Percentiles rank a stretch among this genome's conserved stretches.
These are phyloP conservation scores for Drosophila oshimai DNA, from an alignment of 1,140 invertebrate genomes.

Conservation along the genomic window DNA sequence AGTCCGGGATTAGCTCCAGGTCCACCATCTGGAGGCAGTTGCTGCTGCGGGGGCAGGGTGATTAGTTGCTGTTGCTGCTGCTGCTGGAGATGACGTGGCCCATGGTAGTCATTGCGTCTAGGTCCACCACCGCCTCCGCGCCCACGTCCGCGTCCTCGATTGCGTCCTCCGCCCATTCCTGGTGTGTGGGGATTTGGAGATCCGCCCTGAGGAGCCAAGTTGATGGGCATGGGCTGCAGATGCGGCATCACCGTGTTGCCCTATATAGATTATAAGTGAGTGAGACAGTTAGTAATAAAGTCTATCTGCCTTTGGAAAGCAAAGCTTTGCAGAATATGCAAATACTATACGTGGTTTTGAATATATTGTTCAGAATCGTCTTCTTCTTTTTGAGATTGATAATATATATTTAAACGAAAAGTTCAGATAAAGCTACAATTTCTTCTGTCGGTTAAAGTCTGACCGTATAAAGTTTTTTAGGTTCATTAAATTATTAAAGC, in stretches of 20 bases:
- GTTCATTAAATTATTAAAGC: no score
- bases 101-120: constrained; percentile 64
- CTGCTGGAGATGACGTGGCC: constrained; percentile 51
- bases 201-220: constrained; percentile 38
- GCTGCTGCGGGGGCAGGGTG: constrained; percentile 42
- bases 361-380: no score
- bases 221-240: constrained; percentile 46
- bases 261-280: constrained; percentile 13
- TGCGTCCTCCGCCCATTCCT: constrained; percentile 32
- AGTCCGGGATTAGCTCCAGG: constrained; percentile 33
- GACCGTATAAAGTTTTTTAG: no score
- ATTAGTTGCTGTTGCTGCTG: constrained; percentile 41
- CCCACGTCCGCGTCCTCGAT: constrained; percentile 35
- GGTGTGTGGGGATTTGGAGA: constrained; percentile 46
- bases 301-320: no score
- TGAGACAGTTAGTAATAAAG: neutral
- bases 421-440: no score
- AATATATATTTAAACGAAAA: no score
- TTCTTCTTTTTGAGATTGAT: no score
- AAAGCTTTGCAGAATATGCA: no score
- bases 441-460: no score
- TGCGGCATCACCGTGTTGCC: constrained; percentile 60
- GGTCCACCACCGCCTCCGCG: constrained; percentile 45
- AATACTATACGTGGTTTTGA: no score
- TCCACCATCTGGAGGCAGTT: constrained; percentile 31